Percentiles rank a stretch among this genome's conserved stretches.
Evolutionary conservation across 1,140 invertebrate genomes (phyloP).

Genomic region (Antheraea pernyi): DNA sequence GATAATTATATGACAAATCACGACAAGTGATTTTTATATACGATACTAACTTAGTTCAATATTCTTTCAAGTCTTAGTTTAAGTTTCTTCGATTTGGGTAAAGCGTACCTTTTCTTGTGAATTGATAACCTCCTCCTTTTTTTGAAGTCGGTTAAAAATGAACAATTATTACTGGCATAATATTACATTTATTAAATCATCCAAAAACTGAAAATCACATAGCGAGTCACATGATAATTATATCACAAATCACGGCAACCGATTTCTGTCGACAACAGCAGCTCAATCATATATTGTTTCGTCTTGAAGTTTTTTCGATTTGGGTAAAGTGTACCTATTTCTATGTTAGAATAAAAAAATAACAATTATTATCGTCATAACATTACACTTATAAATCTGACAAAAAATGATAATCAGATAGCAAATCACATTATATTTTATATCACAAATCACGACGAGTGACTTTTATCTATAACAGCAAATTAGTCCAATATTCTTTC

Average conservation of each 20-base stretch:
- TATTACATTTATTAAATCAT: not conserved
- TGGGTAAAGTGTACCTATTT: constrained; percentile 31
- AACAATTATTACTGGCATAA: too few species aligned
- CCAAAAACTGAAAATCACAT: not conserved
- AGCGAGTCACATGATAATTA: not conserved
- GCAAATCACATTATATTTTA: not conserved
- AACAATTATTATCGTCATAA: too few species aligned
- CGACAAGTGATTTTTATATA: not conserved
- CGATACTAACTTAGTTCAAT: constrained; percentile 43
- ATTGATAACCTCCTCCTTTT: too few species aligned
- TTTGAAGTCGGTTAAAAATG: too few species aligned
- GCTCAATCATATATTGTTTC: too few species aligned
- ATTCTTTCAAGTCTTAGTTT: constrained; percentile 60
- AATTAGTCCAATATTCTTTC: constrained; percentile 56
- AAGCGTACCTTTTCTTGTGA: constrained; percentile 6
- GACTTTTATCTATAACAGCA: not conserved
- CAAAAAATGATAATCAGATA: not conserved
- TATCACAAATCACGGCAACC: constrained; percentile 20
- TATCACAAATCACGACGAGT: constrained; percentile 19
- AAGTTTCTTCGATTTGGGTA: constrained; percentile 60
- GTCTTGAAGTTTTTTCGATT: constrained; percentile 63
- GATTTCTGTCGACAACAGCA: too few species aligned
- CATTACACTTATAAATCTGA: not conserved
- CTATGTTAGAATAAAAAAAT: too few species aligned
- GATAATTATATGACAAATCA: constrained; percentile 18